Evolutionary conservation across 2,888 invertebrate genomes (phyloP).

Genomic region (Metacarcinus magister): DNA sequence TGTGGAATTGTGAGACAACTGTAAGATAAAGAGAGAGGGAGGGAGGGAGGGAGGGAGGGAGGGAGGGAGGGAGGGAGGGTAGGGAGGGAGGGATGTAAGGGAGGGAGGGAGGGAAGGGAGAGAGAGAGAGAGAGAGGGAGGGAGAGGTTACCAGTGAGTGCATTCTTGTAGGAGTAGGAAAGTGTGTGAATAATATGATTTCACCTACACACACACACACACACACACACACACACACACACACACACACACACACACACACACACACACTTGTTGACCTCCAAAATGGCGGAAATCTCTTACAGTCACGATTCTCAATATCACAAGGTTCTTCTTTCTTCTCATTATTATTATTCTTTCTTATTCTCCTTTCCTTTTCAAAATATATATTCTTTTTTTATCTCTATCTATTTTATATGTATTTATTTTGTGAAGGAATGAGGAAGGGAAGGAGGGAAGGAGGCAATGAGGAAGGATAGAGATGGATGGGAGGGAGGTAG

Average conservation of each 20-base stretch:
- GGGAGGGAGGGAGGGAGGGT: constrained; percentile 52
- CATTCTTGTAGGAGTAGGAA: neutral
- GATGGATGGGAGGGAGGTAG: neutral
- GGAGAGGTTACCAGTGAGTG: constrained; percentile 13
- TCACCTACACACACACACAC: constrained; percentile 16
- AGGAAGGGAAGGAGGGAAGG: neutral
- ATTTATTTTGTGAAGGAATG: neutral
- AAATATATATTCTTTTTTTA: neutral
- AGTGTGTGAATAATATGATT: neutral
- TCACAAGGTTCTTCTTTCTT: neutral
- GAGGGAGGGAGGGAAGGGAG: constrained; percentile 16
- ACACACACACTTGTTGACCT: constrained; percentile 32
- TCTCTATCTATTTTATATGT: neutral
- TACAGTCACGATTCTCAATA: neutral
- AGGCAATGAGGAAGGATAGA: neutral
- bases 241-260: constrained; percentile 30
- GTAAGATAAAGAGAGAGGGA: neutral
- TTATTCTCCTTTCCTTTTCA: neutral
- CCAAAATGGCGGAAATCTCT: constrained; percentile 36
- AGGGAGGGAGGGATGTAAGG: neutral
- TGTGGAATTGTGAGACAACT: neutral
- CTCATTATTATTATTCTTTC: neutral
- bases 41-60: constrained; percentile 46
- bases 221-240: constrained; percentile 37
- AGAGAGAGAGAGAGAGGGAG: constrained; percentile 61